These are phyloP conservation scores for Sebastes schlegelii DNA, from an alignment of 2,113 vertebrate species.

Conservation along the genomic window DNA sequence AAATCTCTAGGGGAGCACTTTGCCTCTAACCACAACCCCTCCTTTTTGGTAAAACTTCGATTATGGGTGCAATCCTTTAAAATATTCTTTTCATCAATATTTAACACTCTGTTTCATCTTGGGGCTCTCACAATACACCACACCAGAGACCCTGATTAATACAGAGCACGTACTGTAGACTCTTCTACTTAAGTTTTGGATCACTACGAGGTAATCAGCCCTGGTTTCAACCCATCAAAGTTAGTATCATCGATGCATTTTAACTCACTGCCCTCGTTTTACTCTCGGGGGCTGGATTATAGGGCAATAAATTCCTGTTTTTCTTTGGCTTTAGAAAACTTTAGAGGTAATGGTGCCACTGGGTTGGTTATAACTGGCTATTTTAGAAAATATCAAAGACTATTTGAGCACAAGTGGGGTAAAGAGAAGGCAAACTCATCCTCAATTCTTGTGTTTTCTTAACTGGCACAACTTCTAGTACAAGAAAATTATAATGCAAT, in stretches of 20 bases:
- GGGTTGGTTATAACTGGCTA: neutral
- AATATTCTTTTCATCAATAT: slow-evolving; percentile 80
- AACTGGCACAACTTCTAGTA: neutral
- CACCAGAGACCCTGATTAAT: slow-evolving; percentile 64
- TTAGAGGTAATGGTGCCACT: neutral
- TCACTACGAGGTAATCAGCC: slow-evolving; percentile 66
- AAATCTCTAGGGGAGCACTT: slow-evolving; percentile 59
- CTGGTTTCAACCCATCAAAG: slow-evolving; percentile 61
- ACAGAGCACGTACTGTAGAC: slow-evolving; percentile 54
- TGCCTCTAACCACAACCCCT: slow-evolving; percentile 66
- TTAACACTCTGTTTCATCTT: slow-evolving; percentile 75
- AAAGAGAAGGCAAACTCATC: neutral
- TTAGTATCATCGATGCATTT: slow-evolving; percentile 49
- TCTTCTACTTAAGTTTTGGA: slow-evolving; percentile 63
- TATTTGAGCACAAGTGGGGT: neutral
- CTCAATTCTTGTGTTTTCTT: neutral
- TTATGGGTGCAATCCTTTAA: slow-evolving; percentile 67
- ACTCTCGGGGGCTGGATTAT: neutral
- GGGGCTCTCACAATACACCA: slow-evolving; percentile 64
- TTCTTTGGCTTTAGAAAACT: slow-evolving; percentile 6
- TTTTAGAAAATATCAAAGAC: slow-evolving; percentile 22
- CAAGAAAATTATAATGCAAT: neutral
- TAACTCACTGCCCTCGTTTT: slow-evolving; percentile 36
- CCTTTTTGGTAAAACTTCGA: slow-evolving; percentile 65
- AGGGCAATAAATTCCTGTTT: slow-evolving; percentile 27